Evolutionary conservation across 30 jellyfish, hydroid and myxozoan genomes (phyloP), one percentile per base, ranked within the genome.

Genomic region (Turritopsis rubra): DNA sequence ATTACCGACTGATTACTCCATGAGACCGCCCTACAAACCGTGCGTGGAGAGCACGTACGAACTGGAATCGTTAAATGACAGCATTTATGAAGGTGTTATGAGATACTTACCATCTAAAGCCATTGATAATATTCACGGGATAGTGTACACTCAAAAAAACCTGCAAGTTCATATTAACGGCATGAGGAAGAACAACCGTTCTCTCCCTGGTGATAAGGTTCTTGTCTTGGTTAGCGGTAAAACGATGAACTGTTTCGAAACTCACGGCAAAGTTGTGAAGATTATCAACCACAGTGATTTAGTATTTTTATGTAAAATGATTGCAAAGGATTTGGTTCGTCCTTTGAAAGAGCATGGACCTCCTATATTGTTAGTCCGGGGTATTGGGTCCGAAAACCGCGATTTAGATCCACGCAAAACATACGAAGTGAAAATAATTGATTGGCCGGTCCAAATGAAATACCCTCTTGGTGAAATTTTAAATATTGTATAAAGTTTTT

Each of bases 311-410:
- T 86, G 95, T 52, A 86, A 86, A 74, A 65, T 28, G 52, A 81
- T 73, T 1, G 82, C 74, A 23, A 82, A 41, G 18, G 30, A 52
- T 86, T 82, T 86, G 25, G 29, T 72, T 65, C n/a, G 75, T 21
- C 95, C 95, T 7, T 30, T 60, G 28, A 88, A 81, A 70, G 95
- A 72, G 22, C 53, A 75, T 21, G 95, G 95, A 24, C 95, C 95
- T 8, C 86, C 95, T 1, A 80, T 86, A 29, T 79, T 86, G 25
- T 73, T 83, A 27, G 17, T 73, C 21, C 66, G 82, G 27, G 86
- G 71, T 16, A 89, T 80, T 72, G 89, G 95, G 22, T 31, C 68
- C 21, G 65, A 22, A 52, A 84, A 71, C 30, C 9, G 21, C 28
- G 8, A n/a, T 68, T 19, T 68, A 68, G 77, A n/a, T 68, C 31